Conservation (phyloP, 2,113 vertebrate genomes). For the Oncorhynchus mykiss region DNA sequence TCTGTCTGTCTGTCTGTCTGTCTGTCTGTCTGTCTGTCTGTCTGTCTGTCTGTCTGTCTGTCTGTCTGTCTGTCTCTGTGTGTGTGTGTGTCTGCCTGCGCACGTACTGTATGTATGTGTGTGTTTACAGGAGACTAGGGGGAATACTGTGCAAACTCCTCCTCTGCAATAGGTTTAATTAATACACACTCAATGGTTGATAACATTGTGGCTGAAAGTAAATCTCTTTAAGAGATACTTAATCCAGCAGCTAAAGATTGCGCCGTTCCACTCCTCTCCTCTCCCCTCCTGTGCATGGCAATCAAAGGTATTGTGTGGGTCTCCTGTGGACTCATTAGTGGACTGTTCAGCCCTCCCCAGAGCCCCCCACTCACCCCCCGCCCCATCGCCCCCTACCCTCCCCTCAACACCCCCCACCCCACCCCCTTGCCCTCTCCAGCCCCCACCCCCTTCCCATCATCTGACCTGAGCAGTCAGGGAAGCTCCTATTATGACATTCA, state of each 20-base stretch:
- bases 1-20: too few species aligned
- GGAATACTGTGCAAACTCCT: conserved; percentile 49
- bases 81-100: conserved; percentile 13
- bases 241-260: conserved; percentile 73
- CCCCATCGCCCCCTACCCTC: conserved; percentile 14
- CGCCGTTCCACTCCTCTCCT: conserved; percentile 41
- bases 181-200: conserved; percentile 73
- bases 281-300: conserved; percentile 64
- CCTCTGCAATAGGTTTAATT: conserved; percentile 73
- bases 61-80: background rate
- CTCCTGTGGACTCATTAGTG: conserved; percentile 78
- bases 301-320: conserved; percentile 70
- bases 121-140: conserved; percentile 15
- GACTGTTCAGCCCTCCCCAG: conserved; percentile 48
- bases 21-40: too few species aligned
- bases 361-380: conserved; percentile 12
- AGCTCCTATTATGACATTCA: conserved; percentile 60
- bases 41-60: background rate
- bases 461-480: conserved; percentile 58
- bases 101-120: background rate
- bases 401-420: conserved; percentile 21
- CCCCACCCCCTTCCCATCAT: background rate
- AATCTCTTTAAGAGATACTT: conserved; percentile 75
- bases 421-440: conserved; percentile 21
- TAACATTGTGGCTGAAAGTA: conserved; percentile 72